phyloP scores from a whole-genome alignment of 2,797 vertebrate genomes.

The Typhlichthys eigenmanni region DNA sequence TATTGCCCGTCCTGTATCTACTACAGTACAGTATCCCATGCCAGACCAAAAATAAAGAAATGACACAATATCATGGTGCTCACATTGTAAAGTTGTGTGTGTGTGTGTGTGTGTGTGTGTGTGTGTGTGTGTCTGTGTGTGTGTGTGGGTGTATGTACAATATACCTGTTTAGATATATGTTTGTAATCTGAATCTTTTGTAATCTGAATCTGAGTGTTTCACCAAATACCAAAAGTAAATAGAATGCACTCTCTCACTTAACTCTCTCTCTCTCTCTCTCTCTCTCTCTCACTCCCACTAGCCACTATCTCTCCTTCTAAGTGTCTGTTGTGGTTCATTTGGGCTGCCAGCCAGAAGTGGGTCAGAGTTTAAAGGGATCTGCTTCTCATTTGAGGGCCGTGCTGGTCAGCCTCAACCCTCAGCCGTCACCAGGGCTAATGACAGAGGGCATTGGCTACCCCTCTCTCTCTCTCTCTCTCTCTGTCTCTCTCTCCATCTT shows the following conservation, averaged over 20 bases:
- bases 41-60: conserved; percentile 7
- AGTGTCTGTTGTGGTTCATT: conserved; percentile 24
- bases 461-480: conserved; percentile 4
- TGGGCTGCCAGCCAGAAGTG: conserved; percentile 37
- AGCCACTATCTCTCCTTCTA: background rate
- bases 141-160: background rate
- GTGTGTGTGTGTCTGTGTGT: conserved; percentile 11
- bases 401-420: conserved; percentile 16
- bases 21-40: conserved; percentile 21
- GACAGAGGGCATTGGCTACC: conserved; percentile 50
- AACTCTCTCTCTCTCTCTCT: background rate
- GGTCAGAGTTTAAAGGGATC: conserved; percentile 59
- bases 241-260: background rate
- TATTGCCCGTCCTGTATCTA: background rate
- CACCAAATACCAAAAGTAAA: background rate
- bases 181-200: background rate
- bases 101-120: conserved; percentile 18
- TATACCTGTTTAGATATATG: background rate
- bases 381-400: conserved; percentile 48
- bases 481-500: background rate
- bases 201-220: background rate
- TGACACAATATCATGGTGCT: background rate
- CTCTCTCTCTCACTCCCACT: background rate
- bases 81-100: conserved; percentile 1
- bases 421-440: conserved; percentile 45